phyloP scores from a whole-genome alignment of 2,113 vertebrate genomes.

The Furnarius figulus region DNA sequence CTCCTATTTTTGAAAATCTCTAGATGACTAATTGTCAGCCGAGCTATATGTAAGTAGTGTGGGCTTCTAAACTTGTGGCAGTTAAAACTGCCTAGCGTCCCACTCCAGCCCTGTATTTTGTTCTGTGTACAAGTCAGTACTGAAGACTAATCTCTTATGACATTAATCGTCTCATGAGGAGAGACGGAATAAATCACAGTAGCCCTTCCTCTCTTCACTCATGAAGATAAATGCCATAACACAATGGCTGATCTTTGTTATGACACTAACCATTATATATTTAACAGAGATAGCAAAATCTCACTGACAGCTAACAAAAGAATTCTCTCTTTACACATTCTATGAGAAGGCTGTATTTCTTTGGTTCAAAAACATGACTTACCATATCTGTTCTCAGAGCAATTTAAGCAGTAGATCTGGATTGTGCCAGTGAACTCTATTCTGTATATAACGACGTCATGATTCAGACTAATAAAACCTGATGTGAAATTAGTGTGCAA shows the following conservation, averaged over 20 bases:
- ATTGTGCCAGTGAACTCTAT: conserved; percentile 18
- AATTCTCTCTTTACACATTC: conserved; percentile 52
- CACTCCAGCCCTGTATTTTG: conserved; percentile 12
- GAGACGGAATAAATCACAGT: conserved; percentile 55
- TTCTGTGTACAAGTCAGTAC: conserved; percentile 33
- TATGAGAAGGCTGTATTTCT: conserved; percentile 33
- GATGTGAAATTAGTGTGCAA: conserved; percentile 3
- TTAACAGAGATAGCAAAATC: conserved; percentile 69
- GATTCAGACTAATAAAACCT: conserved; percentile 13
- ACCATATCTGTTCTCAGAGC: conserved; percentile 35
- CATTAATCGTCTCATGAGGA: conserved; percentile 64
- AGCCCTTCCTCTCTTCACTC: conserved; percentile 66
- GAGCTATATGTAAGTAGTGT: conserved; percentile 40
- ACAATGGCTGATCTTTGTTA: conserved; percentile 66
- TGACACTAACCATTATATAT: conserved; percentile 72
- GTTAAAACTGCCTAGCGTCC: conserved; percentile 45
- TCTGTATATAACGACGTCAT: conserved; percentile 19
- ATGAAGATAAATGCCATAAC: conserved; percentile 69
- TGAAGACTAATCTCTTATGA: conserved; percentile 56
- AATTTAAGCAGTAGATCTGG: conserved; percentile 29
- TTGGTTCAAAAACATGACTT: conserved; percentile 46
- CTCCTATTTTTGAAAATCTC: conserved; percentile 38
- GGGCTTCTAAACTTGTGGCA: conserved; percentile 30
- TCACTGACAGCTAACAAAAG: conserved; percentile 67
- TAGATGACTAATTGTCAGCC: conserved; percentile 48